A percentile compares a stretch with the other conserved stretches of the same genome.
phyloP scores from a whole-genome alignment of 2,888 invertebrate species.

The Hylaea fasciaria region DNA sequence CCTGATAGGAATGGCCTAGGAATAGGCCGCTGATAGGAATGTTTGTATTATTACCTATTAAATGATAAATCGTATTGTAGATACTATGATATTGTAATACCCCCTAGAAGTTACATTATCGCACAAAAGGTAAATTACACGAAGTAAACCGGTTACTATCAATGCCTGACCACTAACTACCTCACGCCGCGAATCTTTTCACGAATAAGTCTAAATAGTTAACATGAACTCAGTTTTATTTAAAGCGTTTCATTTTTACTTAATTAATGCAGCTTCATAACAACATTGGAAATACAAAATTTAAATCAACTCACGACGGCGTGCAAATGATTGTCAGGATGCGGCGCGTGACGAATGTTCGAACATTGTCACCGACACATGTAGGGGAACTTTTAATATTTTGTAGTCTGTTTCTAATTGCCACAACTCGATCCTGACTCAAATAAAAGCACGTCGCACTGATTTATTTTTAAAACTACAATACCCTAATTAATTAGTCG shows the following conservation, averaged over 20 bases:
- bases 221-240: background rate
- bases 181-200: too few relatives aligned
- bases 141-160: too few relatives aligned
- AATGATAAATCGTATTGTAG: too few relatives aligned
- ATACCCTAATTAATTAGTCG: background rate
- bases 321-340: constrained; percentile 55
- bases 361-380: constrained; percentile 58
- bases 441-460: constrained; percentile 53
- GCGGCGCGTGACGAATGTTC: constrained; percentile 62
- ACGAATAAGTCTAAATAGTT: too few relatives aligned
- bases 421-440: constrained; percentile 57
- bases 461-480: constrained; percentile 49
- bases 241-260: background rate
- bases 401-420: constrained; percentile 76
- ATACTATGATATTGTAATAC: too few relatives aligned
- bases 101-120: too few relatives aligned
- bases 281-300: constrained; percentile 48
- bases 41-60: too few relatives aligned
- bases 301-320: constrained; percentile 47
- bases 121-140: too few relatives aligned
- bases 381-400: constrained; percentile 74
- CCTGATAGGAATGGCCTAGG: too few relatives aligned
- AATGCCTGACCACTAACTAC: too few relatives aligned
- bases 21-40: too few relatives aligned
- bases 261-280: constrained; percentile 34